These are phyloP conservation scores for Anthophora plumipes DNA, from an alignment of 2,888 invertebrate genomes.

Conservation along the genomic window DNA sequence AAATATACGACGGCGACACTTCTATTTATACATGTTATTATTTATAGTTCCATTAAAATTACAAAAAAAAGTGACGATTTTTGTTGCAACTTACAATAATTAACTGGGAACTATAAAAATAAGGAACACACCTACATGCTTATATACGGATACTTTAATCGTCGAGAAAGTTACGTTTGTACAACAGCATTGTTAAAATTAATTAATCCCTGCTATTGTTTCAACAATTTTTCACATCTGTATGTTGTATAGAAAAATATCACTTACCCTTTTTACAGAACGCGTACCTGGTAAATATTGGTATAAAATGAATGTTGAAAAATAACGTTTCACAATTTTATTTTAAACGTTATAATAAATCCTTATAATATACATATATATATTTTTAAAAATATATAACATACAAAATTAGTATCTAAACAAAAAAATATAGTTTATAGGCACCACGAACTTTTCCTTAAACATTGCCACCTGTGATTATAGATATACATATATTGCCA, in stretches of 20 bases:
- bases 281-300: not conserved
- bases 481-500: conserved; percentile 41
- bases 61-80: not conserved
- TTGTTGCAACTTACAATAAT: not conserved
- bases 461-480: conserved; percentile 25
- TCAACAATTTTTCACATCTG: conserved; percentile 14
- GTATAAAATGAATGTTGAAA: conserved; percentile 10
- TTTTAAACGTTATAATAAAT: not conserved
- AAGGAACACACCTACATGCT: not conserved
- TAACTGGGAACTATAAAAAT: not conserved
- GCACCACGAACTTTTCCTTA: conserved; percentile 27
- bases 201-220: not conserved
- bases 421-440: conserved; percentile 17
- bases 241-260: conserved; percentile 33
- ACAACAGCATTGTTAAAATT: conserved; percentile 23
- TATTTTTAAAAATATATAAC: conserved; percentile 43
- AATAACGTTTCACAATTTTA: conserved; percentile 1
- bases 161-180: conserved; percentile 27
- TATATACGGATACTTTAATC: conserved; percentile 32
- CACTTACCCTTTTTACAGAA: conserved; percentile 21
- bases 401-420: conserved; percentile 23
- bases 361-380: conserved; percentile 14
- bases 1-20: conserved; percentile 70
- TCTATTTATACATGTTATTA: conserved; percentile 78
- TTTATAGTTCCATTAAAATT: conserved; percentile 76